Percentiles rank a stretch among this genome's conserved stretches.
phyloP scores from a whole-genome alignment of 2,888 invertebrate genomes.

The Phytoseiulus persimilis region DNA sequence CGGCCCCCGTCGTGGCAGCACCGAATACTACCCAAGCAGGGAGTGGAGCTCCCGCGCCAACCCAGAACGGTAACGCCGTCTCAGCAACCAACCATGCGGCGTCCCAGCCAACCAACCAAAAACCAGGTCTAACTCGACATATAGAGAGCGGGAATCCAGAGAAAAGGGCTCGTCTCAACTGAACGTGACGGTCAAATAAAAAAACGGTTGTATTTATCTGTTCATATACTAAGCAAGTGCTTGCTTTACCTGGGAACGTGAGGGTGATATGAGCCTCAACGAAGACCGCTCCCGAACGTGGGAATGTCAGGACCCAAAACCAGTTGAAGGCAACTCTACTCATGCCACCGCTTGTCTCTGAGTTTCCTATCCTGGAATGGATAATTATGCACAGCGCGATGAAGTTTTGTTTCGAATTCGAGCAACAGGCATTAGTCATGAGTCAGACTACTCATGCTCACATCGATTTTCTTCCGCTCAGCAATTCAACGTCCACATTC shows the following conservation, averaged over 20 bases:
- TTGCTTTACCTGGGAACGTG: background rate
- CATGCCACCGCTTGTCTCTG: too few relatives aligned
- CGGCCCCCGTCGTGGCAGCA: background rate
- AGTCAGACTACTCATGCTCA: too few relatives aligned
- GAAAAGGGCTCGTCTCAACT: constrained; percentile 6
- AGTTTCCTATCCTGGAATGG: too few relatives aligned
- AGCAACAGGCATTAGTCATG: too few relatives aligned
- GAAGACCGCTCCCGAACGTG: too few relatives aligned
- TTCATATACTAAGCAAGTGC: background rate
- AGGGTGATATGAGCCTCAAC: too few relatives aligned
- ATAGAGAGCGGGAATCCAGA: background rate
- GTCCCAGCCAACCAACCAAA: constrained; percentile 12
- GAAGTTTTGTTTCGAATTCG: too few relatives aligned
- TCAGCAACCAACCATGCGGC: background rate
- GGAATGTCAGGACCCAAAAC: too few relatives aligned
- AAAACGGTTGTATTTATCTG: constrained; percentile 8
- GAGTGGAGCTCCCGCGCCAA: background rate
- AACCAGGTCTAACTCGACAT: background rate
- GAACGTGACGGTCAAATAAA: background rate
- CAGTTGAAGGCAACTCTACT: too few relatives aligned
- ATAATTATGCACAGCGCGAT: too few relatives aligned
- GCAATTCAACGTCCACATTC: too few relatives aligned
- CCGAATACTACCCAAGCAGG: background rate
- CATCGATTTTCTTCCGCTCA: too few relatives aligned
- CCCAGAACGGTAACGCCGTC: background rate